phyloP scores from a whole-genome alignment of 2,113 vertebrate genomes.

The Hemibates koningsi region DNA sequence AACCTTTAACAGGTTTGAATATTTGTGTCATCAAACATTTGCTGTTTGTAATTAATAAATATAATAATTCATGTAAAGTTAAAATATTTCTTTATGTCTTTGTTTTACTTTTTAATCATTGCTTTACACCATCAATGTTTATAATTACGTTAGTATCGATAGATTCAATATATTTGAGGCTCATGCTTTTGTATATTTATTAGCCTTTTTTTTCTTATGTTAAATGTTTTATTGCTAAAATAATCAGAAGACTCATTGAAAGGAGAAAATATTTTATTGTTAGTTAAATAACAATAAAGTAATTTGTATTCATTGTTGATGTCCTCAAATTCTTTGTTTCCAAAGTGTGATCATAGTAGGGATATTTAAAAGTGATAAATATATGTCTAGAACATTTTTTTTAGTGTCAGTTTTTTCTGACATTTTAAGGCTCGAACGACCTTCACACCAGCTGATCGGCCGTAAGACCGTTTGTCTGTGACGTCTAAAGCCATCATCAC shows the following conservation, averaged over 20 bases:
- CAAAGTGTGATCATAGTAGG: rapidly evolving
- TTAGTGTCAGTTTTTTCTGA: neutral
- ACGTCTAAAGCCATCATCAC: neutral
- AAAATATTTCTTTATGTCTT: neutral
- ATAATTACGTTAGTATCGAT: rapidly evolving
- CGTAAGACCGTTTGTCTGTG: neutral
- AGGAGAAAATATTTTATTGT: neutral
- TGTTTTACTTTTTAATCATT: neutral
- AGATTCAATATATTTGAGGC: neutral
- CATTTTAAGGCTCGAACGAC: neutral
- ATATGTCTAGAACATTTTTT: neutral
- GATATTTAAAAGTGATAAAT: neutral
- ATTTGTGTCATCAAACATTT: neutral
- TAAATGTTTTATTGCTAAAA: neutral
- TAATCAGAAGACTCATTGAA: neutral
- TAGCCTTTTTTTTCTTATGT: neutral
- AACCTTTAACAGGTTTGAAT: neutral
- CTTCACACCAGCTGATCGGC: rapidly evolving
- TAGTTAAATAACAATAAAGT: neutral
- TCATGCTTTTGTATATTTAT: neutral
- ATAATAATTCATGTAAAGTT: neutral
- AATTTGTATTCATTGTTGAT: neutral
- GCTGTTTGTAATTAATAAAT: neutral
- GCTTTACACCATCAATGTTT: rapidly evolving
- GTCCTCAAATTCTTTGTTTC: neutral